Evolutionary conservation across 2,888 invertebrate species (phyloP).

Genomic region (Seira sanloemensis): DNA sequence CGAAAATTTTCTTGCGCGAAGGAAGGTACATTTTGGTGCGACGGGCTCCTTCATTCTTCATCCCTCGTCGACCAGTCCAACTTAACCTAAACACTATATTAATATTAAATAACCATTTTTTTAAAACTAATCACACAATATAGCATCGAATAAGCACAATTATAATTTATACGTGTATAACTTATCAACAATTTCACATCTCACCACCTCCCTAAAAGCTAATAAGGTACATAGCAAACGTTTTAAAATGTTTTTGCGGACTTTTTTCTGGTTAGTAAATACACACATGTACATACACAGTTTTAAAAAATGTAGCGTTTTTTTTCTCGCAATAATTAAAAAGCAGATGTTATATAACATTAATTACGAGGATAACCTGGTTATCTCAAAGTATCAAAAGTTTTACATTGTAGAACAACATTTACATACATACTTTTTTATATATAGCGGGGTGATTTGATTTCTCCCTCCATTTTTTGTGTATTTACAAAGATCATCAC

Average conservation of each 20-base stretch:
- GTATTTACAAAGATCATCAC: constrained; percentile 39
- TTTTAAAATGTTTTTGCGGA: neutral
- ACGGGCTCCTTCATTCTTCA: neutral
- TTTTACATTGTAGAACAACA: neutral
- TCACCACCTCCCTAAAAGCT: neutral
- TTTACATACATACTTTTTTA: too few species aligned
- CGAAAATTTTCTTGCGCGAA: too few species aligned
- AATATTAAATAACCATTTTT: too few species aligned
- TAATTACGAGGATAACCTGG: neutral
- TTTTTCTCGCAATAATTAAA: too few species aligned
- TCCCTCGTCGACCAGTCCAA: neutral
- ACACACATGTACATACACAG: too few species aligned
- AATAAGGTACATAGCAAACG: constrained; percentile 9
- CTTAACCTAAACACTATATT: neutral
- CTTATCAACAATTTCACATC: neutral
- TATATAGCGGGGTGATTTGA: too few species aligned
- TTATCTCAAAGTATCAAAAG: neutral
- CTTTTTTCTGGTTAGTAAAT: too few species aligned
- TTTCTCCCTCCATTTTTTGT: neutral
- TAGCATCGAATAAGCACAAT: neutral
- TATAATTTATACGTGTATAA: neutral
- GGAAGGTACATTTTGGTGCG: neutral
- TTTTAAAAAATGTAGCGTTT: too few species aligned
- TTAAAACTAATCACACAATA: neutral
- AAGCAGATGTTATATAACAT: neutral